Evolutionary conservation across 2,888 invertebrate genomes (phyloP), one percentile per base, ranked within the genome.

Genomic region (Tolmerus cingulatus): DNA sequence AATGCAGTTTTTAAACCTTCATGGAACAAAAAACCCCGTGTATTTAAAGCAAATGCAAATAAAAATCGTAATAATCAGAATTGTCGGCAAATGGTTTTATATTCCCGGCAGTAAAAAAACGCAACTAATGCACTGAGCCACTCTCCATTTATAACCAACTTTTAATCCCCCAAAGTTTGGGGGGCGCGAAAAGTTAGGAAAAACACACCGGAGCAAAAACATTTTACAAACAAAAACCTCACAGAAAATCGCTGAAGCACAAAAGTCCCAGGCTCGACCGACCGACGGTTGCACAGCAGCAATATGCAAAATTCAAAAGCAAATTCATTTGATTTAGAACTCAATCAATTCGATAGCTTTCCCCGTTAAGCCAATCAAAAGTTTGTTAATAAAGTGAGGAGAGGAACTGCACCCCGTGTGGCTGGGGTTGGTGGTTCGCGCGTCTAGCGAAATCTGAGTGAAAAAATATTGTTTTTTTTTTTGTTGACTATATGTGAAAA

Each of bases 331-430:
- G 78, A 78, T 78, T 78, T 78, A 78, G 43, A 78, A 78, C 78
- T 82, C 82, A 82, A 82, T 51, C 82, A 57, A 37, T 34, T 51
- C 78, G 46, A 82, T 82, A 82, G 55, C 27, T 57, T 57, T 82
- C 34, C 34, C 57, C n/a, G 55, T 57, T 82, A 82, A 82, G 57
- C 55, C 82, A 82, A 82, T 82, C 82, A 82, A 82, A 82, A 82
- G 82, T 82, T 82, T 51, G 30, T 37, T 30, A 82, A 82, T 30
- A 78, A 78, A 40, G 78, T 78, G 78, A 8, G 66, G 43, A 43
- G 14, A 43, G 23, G 78, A 43, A 78, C 78, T 78, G 78, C 23
- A 16, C 23, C 37, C 43, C 8, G 12, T 16, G n/a, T 19, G 9
- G 5, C 8, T 55, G 66, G 66, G 27, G n/a, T 4, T 9, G 46